These are phyloP conservation scores for Tiphia femorata DNA, from an alignment of 2,888 invertebrate species.

Conservation along the genomic window DNA sequence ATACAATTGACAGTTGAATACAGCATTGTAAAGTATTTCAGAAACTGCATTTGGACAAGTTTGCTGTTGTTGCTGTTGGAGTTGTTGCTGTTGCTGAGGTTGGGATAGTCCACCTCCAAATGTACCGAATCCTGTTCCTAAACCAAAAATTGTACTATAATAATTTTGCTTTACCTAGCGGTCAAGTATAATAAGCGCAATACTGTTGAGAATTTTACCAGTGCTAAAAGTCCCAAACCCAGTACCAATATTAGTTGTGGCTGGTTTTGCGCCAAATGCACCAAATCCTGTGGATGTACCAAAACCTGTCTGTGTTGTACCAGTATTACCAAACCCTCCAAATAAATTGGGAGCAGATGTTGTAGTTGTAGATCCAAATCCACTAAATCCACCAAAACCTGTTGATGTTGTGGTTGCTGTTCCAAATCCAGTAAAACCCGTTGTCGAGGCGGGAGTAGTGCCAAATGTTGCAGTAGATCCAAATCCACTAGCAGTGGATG, in stretches of 20 bases:
- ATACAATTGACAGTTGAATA: slow-evolving; percentile 85
- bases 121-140: slow-evolving; percentile 51
- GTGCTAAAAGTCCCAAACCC: slow-evolving; percentile 69
- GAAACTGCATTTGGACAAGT: slow-evolving; percentile 73
- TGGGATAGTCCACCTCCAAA: no score
- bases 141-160: no score
- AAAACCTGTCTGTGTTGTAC: slow-evolving; percentile 66
- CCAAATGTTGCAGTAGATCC: slow-evolving; percentile 56
- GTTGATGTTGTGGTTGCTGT: slow-evolving; percentile 59
- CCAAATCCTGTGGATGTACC: slow-evolving; percentile 70
- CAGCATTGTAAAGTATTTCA: slow-evolving; percentile 80
- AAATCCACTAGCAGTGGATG: slow-evolving; percentile 50
- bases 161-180: no score
- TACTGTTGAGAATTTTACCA: no score
- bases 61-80: slow-evolving; percentile 70
- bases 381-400: slow-evolving; percentile 70
- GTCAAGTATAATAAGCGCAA: no score
- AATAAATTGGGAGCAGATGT: slow-evolving; percentile 68
- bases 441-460: slow-evolving; percentile 50
- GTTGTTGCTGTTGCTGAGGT: slow-evolving; percentile 68
- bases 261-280: slow-evolving; percentile 70
- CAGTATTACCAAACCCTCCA: slow-evolving; percentile 65
- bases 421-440: slow-evolving; percentile 60
- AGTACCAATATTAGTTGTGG: slow-evolving; percentile 66
- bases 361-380: slow-evolving; percentile 70